Evolutionary conservation across 2,888 invertebrate genomes (phyloP), one percentile per base, ranked within the genome.

Genomic region (Patella depressa): DNA sequence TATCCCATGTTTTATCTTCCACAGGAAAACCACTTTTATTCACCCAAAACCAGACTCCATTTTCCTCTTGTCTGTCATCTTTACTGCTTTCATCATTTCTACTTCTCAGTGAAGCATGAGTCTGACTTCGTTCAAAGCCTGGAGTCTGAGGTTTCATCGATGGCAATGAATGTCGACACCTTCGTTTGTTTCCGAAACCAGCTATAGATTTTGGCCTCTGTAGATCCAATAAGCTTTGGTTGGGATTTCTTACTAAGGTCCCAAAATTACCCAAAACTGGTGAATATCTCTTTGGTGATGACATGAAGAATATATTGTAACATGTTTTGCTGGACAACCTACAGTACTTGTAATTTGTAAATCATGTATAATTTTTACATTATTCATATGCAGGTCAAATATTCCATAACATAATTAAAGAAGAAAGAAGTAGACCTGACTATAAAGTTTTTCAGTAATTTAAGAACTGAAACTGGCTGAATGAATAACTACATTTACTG

Each of bases 21-120:
- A 91, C 85, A 7, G 91, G 91, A 77, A 91, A 90, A 2, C 91
- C 91, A 79, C 87, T 87, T 75, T 88, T 89, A 81, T 91, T 91
- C 45, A 91, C 89, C 86, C 89, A 90, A 80, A 91, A 91, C 78
- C 90, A 83, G 12, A 90, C 89, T 19, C 89, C 90, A 84, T 87
- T 89, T 71, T 90, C 89, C 72, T 88, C 85, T n/a, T 82, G 84
- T 17, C 84, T 85, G 53, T 89, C 88, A 59, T 87, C 86, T 19
- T 85, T 83, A 69, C 84, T 84, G 12, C 82, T 77, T 3, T 79
- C 55, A 17, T 71, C 69, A 54, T 75, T 65, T 19, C 14, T 65
- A 65, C 24, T 24, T 65, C 24, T 11, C 71, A 65, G 19, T 24
- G 65, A 65, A 65, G 65, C 19, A 24, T 65, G 65, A 3, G 65